Conservation (phyloP, 2,797 vertebrate genomes). For the Anisognathus igniventris region DNA sequence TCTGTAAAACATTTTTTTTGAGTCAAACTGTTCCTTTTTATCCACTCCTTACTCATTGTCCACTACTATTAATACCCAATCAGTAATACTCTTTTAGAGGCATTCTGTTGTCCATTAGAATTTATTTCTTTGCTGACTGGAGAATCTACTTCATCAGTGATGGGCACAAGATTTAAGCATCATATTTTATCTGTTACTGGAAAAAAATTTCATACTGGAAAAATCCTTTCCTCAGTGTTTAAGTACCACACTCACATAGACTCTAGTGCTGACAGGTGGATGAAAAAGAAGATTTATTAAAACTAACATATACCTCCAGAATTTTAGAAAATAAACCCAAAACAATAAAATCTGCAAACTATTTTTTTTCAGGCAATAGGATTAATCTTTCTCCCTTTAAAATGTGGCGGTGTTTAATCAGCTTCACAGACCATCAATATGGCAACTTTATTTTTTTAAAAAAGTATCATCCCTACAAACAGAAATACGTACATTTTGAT, state of each 20-base stretch:
- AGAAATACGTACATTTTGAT: background rate
- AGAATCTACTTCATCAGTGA: background rate
- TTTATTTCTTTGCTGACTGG: background rate
- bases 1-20: background rate
- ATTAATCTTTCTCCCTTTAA: background rate
- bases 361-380: accelerated
- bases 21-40: background rate
- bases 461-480: background rate
- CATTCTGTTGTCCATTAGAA: background rate
- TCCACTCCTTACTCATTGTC: background rate
- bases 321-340: background rate
- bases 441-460: background rate
- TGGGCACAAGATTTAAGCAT: background rate
- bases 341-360: background rate
- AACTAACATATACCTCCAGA: background rate
- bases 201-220: background rate
- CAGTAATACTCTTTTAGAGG: background rate
- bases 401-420: background rate
- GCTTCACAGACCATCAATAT: background rate
- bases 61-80: background rate
- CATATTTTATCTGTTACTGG: background rate
- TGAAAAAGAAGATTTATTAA: background rate
- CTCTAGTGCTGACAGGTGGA: background rate
- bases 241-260: background rate
- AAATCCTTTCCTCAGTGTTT: background rate